Conservation (phyloP, 1,140 invertebrate genomes). For the Drosophila rufa region DNA sequence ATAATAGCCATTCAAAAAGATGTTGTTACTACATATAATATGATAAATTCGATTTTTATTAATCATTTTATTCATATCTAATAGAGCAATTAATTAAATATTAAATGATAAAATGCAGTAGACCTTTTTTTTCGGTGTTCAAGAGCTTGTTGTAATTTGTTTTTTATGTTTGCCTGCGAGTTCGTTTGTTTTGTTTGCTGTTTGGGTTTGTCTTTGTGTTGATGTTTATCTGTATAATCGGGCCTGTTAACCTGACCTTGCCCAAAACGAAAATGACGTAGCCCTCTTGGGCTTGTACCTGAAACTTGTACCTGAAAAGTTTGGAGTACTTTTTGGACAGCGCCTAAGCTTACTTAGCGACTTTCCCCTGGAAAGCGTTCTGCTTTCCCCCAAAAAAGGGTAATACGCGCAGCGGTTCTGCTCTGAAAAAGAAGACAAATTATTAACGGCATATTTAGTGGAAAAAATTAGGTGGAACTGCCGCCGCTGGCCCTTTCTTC, state of each 20-base stretch:
- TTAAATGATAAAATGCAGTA: neutral
- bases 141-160: constrained; percentile 53
- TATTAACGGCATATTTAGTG: constrained; percentile 70
- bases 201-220: constrained; percentile 10
- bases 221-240: constrained; percentile 51
- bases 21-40: neutral
- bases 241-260: constrained; percentile 53
- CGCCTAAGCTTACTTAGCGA: neutral
- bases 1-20: neutral
- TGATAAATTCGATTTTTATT: neutral
- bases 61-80: neutral
- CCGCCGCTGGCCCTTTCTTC: constrained; percentile 58
- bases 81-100: neutral
- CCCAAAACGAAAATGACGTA: constrained; percentile 36
- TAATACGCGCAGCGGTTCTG: constrained; percentile 49
- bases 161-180: constrained; percentile 35
- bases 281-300: constrained; percentile 15
- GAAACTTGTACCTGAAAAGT: too few species aligned
- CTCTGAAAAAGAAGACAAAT: constrained; percentile 77
- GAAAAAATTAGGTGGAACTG: constrained; percentile 65
- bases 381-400: constrained; percentile 52
- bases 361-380: constrained; percentile 26
- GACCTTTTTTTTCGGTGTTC: constrained; percentile 10
- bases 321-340: constrained; percentile 6
- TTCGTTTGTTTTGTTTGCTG: constrained; percentile 31